Conservation (phyloP, 2,888 invertebrate species). For the Ligdia adustata region DNA sequence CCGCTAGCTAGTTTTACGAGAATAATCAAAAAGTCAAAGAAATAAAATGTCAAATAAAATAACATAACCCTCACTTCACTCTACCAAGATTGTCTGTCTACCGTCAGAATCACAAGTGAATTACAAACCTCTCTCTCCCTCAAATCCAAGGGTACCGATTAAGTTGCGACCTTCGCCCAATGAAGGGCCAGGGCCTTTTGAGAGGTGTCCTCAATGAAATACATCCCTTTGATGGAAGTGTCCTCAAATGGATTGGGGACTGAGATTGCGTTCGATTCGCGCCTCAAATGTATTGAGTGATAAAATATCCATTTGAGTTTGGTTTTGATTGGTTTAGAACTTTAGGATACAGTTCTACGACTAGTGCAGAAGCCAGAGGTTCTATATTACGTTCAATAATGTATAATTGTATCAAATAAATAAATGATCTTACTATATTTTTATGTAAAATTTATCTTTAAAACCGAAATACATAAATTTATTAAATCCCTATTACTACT, state of each 20-base stretch:
- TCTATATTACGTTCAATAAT: too few relatives aligned
- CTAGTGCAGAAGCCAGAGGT: too few relatives aligned
- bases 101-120: slow-evolving; percentile 10
- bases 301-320: slow-evolving; percentile 16
- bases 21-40: too few relatives aligned
- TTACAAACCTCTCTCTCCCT: slow-evolving; percentile 13
- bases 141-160: slow-evolving; percentile 18
- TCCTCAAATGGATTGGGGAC: slow-evolving; percentile 24
- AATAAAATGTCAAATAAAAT: too few relatives aligned
- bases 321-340: slow-evolving; percentile 21
- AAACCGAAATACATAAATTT: too few relatives aligned
- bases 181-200: slow-evolving; percentile 12
- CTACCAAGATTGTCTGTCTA: background rate
- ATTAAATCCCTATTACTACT: too few relatives aligned
- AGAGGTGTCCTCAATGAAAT: slow-evolving; percentile 24
- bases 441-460: too few relatives aligned
- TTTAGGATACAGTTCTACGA: too few relatives aligned
- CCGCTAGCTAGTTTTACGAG: too few relatives aligned
- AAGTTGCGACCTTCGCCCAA: slow-evolving; percentile 22
- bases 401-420: too few relatives aligned
- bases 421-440: too few relatives aligned
- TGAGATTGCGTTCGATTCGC: slow-evolving; percentile 22
- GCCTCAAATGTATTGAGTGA: slow-evolving; percentile 24
- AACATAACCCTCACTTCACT: too few relatives aligned
- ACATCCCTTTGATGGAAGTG: slow-evolving; percentile 24